These are phyloP conservation scores for Simalia tracyae DNA, from an alignment of 2,797 vertebrate genomes.

Conservation along the genomic window DNA sequence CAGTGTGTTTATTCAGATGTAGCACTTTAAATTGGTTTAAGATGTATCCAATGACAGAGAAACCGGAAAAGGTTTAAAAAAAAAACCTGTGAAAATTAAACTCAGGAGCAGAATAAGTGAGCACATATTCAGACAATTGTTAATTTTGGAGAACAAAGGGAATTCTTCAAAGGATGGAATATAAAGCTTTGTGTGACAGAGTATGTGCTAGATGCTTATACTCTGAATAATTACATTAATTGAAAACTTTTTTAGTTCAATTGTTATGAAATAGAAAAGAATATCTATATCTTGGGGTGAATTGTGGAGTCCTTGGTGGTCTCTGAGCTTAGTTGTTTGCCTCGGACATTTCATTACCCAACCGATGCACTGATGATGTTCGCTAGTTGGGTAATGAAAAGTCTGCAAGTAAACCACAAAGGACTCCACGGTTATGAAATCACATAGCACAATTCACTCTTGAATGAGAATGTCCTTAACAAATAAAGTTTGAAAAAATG, in stretches of 20 bases:
- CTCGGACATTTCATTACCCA: too few species aligned
- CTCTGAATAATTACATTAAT: neutral
- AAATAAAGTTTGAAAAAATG: constrained; percentile 56
- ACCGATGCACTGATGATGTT: too few species aligned
- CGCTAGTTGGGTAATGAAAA: too few species aligned
- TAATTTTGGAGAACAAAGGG: constrained; percentile 38
- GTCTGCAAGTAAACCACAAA: too few species aligned
- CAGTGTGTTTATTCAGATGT: constrained; percentile 88
- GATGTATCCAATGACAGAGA: constrained; percentile 82
- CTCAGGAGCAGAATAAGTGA: constrained; percentile 71
- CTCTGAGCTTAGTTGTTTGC: too few species aligned
- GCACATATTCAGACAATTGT: constrained; percentile 70
- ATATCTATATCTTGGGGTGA: too few species aligned
- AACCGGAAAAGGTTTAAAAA: constrained; percentile 62
- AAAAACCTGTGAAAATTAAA: constrained; percentile 71
- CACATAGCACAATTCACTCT: constrained; percentile 68
- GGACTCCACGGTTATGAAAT: constrained; percentile 51
- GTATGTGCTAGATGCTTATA: neutral
- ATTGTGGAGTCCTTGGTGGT: too few species aligned
- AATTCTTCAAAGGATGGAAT: constrained; percentile 64
- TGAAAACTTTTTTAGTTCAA: too few species aligned
- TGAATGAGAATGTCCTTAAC: constrained; percentile 56
- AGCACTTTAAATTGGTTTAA: constrained; percentile 85
- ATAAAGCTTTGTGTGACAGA: constrained; percentile 19
- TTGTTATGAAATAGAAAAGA: too few species aligned